A percentile compares a stretch with the other conserved stretches of the same genome.
Evolutionary conservation across 2,888 invertebrate genomes (phyloP).

Genomic region (Drosophila putrida): DNA sequence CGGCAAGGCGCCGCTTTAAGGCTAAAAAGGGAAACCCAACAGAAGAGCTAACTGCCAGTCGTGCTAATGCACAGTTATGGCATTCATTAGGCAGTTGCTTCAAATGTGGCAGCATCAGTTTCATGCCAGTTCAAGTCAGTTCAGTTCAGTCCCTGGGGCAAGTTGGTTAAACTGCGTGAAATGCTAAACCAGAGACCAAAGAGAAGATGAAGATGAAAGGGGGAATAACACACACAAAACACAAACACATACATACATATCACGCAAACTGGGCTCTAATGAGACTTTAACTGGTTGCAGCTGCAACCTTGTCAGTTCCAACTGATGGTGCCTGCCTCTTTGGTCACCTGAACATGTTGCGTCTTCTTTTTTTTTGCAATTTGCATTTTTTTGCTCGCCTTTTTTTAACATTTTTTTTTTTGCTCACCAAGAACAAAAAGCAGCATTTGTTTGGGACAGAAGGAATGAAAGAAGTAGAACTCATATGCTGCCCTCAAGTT

Average conservation of each 20-base stretch:
- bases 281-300: conserved; percentile 68
- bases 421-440: conserved; percentile 12
- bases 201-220: neutral
- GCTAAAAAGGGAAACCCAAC: conserved; percentile 5
- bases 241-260: neutral
- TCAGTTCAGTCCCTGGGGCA: conserved; percentile 25
- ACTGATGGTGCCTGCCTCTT: neutral
- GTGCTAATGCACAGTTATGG: conserved; percentile 62
- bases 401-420: conserved; percentile 11
- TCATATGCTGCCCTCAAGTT: conserved; percentile 55
- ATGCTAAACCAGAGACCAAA: conserved; percentile 32
- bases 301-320: conserved; percentile 33
- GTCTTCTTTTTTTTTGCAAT: conserved; percentile 15
- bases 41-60: conserved; percentile 44
- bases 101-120: conserved; percentile 13
- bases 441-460: neutral
- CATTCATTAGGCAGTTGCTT: conserved; percentile 48
- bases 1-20: conserved; percentile 6
- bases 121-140: conserved; percentile 5
- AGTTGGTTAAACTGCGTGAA: conserved; percentile 63
- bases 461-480: conserved; percentile 7
- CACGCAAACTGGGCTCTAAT: conserved; percentile 49
- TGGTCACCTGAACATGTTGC: conserved; percentile 36
- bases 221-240: neutral
- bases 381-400: conserved; percentile 19